A percentile compares a stretch with the other conserved stretches of the same genome.
Conservation (phyloP, 2,797 vertebrate species). For the Decapterus maruadsi region DNA sequence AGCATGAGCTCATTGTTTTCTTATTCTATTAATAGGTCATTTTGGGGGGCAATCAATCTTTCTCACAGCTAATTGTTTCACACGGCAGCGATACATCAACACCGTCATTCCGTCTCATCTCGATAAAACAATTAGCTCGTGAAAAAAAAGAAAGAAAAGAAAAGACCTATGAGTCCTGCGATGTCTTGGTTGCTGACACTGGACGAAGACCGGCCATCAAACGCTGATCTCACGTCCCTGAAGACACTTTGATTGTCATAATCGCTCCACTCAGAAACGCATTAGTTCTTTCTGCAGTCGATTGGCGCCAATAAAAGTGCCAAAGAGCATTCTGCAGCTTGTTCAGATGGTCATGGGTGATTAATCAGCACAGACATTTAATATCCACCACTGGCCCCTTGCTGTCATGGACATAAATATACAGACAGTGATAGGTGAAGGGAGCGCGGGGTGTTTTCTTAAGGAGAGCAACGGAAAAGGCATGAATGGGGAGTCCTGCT, state of each 20-base stretch:
- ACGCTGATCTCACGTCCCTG: constrained; percentile 65
- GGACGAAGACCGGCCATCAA: constrained; percentile 56
- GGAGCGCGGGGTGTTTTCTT: constrained; percentile 64
- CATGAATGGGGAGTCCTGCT: constrained; percentile 33
- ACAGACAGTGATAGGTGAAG: constrained; percentile 52
- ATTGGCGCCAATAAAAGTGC: constrained; percentile 75
- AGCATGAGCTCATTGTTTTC: constrained; percentile 73
- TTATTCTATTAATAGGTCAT: constrained; percentile 60
- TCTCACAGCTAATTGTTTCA: constrained; percentile 21
- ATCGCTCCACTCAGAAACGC: constrained; percentile 77
- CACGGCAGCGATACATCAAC: constrained; percentile 50
- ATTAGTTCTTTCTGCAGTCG: constrained; percentile 76
- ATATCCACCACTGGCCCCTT: constrained; percentile 64
- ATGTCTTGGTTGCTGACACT: constrained; percentile 46
- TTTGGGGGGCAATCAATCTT: constrained; percentile 50
- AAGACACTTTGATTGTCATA: constrained; percentile 77
- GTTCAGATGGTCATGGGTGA: constrained; percentile 58
- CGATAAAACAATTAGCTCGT: constrained; percentile 74
- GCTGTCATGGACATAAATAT: constrained; percentile 69
- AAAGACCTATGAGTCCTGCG: constrained; percentile 51
- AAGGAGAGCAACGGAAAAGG: constrained; percentile 46
- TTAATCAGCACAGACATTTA: constrained; percentile 69
- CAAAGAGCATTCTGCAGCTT: constrained; percentile 62
- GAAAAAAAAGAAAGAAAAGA: no score
- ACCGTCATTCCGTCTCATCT: constrained; percentile 55